Evolutionary conservation across 2,797 vertebrate genomes (phyloP).

Genomic region (Pteronotus mesoamericanus): DNA sequence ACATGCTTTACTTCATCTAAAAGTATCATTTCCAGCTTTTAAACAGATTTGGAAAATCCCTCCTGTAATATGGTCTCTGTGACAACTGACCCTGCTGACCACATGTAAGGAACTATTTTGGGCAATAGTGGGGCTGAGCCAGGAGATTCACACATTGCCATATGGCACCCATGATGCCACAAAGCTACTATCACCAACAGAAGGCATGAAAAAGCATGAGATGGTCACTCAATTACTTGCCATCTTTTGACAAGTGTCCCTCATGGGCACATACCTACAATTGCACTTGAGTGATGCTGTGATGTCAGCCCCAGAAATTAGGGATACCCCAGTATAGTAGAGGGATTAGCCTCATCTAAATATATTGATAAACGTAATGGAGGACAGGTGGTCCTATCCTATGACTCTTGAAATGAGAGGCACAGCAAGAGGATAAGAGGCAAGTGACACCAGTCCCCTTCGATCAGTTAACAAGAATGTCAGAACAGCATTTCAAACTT

Average conservation of each 20-base stretch:
- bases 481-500: background rate
- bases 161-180: background rate
- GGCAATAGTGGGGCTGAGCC: background rate
- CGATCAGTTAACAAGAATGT: background rate
- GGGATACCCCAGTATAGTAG: background rate
- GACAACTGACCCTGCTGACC: background rate
- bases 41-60: background rate
- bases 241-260: background rate
- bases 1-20: background rate
- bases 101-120: background rate
- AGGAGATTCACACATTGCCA: background rate
- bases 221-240: background rate
- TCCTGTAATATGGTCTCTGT: background rate
- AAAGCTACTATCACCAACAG: background rate
- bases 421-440: background rate
- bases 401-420: conserved; percentile 16
- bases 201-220: background rate
- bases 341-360: background rate
- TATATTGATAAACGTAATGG: background rate
- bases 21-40: background rate
- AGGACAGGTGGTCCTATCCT: conserved; percentile 5
- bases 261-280: background rate
- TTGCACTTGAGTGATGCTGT: accelerated
- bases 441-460: background rate
- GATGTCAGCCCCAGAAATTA: background rate